Percentiles rank a stretch among this genome's conserved stretches.
Conservation (phyloP, 1,140 invertebrate genomes). For the Trachymyrmex septentrionalis region DNA sequence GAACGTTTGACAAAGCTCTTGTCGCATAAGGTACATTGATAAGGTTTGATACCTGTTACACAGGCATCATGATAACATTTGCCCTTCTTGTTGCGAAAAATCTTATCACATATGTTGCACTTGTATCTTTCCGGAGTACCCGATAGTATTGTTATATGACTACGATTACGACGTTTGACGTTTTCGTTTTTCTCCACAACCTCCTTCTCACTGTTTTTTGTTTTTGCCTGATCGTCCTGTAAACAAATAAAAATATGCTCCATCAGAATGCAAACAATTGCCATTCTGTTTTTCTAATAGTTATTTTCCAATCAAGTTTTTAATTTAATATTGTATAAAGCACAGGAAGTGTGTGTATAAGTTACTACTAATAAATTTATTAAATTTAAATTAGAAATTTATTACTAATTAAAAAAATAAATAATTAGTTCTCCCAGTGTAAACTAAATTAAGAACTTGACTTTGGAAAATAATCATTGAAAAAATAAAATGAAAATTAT, state of each 20-base stretch:
- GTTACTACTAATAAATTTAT: too few relatives aligned
- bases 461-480: too few relatives aligned
- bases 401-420: too few relatives aligned
- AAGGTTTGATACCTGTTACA: slow-evolving; percentile 81
- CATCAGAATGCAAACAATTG: background rate
- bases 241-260: background rate
- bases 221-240: slow-evolving; percentile 2
- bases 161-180: slow-evolving; percentile 74
- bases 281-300: background rate
- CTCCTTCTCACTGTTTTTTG: slow-evolving; percentile 18
- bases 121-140: slow-evolving; percentile 79
- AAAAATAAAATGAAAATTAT: too few relatives aligned
- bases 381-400: too few relatives aligned
- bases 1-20: slow-evolving; percentile 82
- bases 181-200: slow-evolving; percentile 45
- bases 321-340: slow-evolving; percentile 6
- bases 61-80: slow-evolving; percentile 83
- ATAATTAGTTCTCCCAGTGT: too few relatives aligned
- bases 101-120: slow-evolving; percentile 81
- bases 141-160: slow-evolving; percentile 80
- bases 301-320: slow-evolving; percentile 18
- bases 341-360: background rate
- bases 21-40: slow-evolving; percentile 81
- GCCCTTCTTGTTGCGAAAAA: slow-evolving; percentile 81
- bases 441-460: too few relatives aligned